Evolutionary conservation across 2,888 invertebrate species (phyloP).

Genomic region (Euzophera pinguis): DNA sequence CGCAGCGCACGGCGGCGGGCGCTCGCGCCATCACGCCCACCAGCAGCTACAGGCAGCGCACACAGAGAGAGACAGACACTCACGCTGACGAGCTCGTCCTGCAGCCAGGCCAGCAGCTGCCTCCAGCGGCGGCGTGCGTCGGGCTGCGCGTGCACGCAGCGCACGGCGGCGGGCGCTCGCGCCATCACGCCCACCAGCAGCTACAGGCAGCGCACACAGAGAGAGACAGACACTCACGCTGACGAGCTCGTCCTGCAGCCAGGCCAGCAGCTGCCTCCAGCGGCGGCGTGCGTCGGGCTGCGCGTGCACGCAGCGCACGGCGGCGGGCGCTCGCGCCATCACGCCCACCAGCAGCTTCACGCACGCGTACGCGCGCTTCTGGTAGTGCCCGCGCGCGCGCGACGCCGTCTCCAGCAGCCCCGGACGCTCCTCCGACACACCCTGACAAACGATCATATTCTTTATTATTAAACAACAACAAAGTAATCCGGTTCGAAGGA

Average conservation of each 20-base stretch:
- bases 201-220: neutral
- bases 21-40: no score
- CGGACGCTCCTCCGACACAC: slow-evolving; percentile 84
- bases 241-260: slow-evolving; percentile 97
- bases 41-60: no score
- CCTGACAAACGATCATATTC: slow-evolving; percentile 33
- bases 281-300: slow-evolving; percentile 90
- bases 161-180: no score
- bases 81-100: no score
- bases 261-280: slow-evolving; percentile 94
- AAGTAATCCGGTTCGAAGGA: no score
- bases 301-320: slow-evolving; percentile 88
- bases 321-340: slow-evolving; percentile 91
- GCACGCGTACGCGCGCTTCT: slow-evolving; percentile 97
- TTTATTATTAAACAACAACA: no score
- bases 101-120: no score
- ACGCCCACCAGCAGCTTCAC: slow-evolving; percentile 96
- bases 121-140: no score
- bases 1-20: no score
- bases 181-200: slow-evolving; percentile 90
- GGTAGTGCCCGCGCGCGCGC: slow-evolving; percentile 95
- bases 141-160: no score
- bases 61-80: no score
- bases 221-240: slow-evolving; percentile 63
- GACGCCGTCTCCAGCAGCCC: slow-evolving; percentile 96